phyloP scores from a whole-genome alignment of 2,888 invertebrate genomes.

The Drosophila emarginata region DNA sequence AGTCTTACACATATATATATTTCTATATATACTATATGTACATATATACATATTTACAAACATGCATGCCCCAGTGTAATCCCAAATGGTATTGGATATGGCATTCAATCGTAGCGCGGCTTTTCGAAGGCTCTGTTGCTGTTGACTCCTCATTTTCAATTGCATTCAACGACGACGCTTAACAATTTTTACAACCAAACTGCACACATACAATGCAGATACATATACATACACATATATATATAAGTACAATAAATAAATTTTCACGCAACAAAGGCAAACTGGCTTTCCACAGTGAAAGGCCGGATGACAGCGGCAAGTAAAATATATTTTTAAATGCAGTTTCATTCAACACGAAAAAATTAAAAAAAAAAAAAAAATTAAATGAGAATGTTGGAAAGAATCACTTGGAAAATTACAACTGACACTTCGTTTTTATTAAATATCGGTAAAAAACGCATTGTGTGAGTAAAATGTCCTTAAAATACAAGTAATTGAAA shows the following conservation, averaged over 20 bases:
- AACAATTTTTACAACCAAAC: slow-evolving; percentile 64
- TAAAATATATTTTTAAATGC: slow-evolving; percentile 52
- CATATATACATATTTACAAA: too few relatives aligned
- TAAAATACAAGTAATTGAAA: slow-evolving; percentile 6
- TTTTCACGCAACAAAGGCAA: slow-evolving; percentile 64
- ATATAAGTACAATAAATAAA: slow-evolving; percentile 44
- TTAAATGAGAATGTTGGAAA: slow-evolving; percentile 19
- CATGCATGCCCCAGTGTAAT: slow-evolving; percentile 3
- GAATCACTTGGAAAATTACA: slow-evolving; percentile 35
- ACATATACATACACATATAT: slow-evolving; percentile 6
- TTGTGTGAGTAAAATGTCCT: not conserved
- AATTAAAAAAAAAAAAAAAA: slow-evolving; percentile 13
- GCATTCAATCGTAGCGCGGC: slow-evolving; percentile 13
- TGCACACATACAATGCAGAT: slow-evolving; percentile 14
- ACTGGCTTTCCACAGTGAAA: slow-evolving; percentile 19
- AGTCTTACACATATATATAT: slow-evolving; percentile 45
- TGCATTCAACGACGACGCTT: slow-evolving; percentile 66
- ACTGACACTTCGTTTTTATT: slow-evolving; percentile 5
- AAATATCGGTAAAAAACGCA: not conserved
- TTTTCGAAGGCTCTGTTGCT: slow-evolving; percentile 16
- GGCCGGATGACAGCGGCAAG: slow-evolving; percentile 35
- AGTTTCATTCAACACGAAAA: slow-evolving; percentile 34
- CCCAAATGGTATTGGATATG: slow-evolving; percentile 28
- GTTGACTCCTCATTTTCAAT: slow-evolving; percentile 64
- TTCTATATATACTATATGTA: not conserved